Evolutionary conservation across 2,888 invertebrate genomes (phyloP).

Genomic region (Mythimna albipuncta): DNA sequence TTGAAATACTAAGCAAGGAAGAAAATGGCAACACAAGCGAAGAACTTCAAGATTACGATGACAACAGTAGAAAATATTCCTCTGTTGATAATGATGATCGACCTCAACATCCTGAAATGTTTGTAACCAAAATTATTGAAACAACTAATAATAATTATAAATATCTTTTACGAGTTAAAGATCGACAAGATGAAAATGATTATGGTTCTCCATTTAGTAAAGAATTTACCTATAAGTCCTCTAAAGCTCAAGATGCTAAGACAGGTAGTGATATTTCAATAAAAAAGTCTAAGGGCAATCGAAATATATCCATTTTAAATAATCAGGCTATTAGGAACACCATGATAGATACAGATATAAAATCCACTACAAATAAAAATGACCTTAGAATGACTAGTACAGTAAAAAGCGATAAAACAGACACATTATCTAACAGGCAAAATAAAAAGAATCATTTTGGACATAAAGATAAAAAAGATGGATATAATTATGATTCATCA

Average conservation of each 20-base stretch:
- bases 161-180: not conserved
- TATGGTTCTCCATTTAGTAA: constrained; percentile 2
- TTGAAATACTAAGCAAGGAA: not conserved
- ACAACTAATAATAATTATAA: not conserved
- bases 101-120: not conserved
- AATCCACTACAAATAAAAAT: not conserved
- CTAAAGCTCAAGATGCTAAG: not conserved
- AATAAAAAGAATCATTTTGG: not conserved
- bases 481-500: not conserved
- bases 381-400: too few species aligned
- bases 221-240: not conserved
- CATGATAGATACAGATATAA: not conserved
- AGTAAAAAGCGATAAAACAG: not conserved
- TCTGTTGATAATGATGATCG: not conserved
- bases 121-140: not conserved
- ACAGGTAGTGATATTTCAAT: not conserved
- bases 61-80: not conserved
- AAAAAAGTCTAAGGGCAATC: not conserved
- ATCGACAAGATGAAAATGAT: not conserved
- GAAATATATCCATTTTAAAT: not conserved
- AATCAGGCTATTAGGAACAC: not conserved
- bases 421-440: not conserved
- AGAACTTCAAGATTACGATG: not conserved
- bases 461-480: not conserved
- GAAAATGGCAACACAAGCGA: not conserved